phyloP scores from a whole-genome alignment of 2,888 invertebrate genomes.

The Caenorhabditis imperialis region DNA sequence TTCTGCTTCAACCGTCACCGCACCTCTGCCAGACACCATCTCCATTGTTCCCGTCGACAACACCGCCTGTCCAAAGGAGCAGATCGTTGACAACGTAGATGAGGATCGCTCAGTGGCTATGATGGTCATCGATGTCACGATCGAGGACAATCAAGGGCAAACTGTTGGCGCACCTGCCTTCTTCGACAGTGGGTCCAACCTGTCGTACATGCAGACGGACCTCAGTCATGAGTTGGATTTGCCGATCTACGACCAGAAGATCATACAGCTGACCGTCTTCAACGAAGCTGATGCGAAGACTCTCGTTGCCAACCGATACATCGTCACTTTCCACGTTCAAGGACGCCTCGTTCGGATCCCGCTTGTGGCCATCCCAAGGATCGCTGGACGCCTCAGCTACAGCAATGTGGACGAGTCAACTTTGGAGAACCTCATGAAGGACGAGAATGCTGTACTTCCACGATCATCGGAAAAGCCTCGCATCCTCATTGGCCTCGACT shows the following conservation, averaged over 20 bases:
- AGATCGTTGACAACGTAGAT: too few relatives aligned
- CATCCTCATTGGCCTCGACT: conserved; percentile 31
- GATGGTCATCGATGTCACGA: too few relatives aligned
- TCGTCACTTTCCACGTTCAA: too few relatives aligned
- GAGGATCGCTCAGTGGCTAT: conserved; percentile 9
- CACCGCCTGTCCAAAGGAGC: too few relatives aligned
- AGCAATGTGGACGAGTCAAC: too few relatives aligned
- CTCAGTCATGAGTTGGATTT: conserved; percentile 4
- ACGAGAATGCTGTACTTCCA: background rate
- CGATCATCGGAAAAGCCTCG: background rate
- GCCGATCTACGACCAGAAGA: background rate
- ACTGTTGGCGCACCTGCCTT: conserved; percentile 1
- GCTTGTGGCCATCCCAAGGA: background rate
- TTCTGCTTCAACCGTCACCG: too few relatives aligned
- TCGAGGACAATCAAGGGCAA: conserved; percentile 1
- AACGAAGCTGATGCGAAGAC: conserved; percentile 5
- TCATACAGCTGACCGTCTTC: conserved; percentile 4
- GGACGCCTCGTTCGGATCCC: too few relatives aligned
- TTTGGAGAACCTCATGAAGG: background rate
- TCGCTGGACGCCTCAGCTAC: too few relatives aligned
- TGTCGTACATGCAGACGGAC: background rate
- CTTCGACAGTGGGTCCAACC: conserved; percentile 21
- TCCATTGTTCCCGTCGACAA: too few relatives aligned
- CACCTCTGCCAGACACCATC: too few relatives aligned
- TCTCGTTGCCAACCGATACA: background rate